Percentiles rank a stretch among this genome's conserved stretches.
phyloP scores from a whole-genome alignment of 2,113 vertebrate species.

The Neolamprologus modestus region DNA sequence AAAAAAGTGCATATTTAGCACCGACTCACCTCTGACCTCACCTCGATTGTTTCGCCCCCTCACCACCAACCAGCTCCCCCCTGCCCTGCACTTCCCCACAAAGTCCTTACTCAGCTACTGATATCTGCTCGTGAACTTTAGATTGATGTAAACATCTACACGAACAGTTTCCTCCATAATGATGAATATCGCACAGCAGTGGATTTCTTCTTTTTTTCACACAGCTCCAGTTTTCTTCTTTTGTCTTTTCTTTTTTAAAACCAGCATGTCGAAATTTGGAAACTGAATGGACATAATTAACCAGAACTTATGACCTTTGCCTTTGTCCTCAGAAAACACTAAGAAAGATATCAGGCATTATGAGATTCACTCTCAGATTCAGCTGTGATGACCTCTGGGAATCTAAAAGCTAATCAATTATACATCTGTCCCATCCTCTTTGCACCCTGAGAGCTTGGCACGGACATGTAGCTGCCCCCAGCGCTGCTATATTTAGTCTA shows the following conservation, averaged over 20 bases:
- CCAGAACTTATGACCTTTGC: not conserved
- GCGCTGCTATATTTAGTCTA: conserved; percentile 11
- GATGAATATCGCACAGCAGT: not conserved
- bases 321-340: not conserved
- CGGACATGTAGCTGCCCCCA: not conserved
- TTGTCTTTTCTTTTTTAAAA: not conserved
- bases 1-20: not conserved
- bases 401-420: conserved; percentile 37
- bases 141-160: not conserved
- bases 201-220: not conserved
- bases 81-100: not conserved
- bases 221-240: not conserved
- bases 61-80: not conserved
- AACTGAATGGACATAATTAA: not conserved
- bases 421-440: not conserved
- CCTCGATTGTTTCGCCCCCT: not conserved
- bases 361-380: not conserved
- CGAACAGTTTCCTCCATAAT: not conserved
- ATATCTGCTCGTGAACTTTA: not conserved
- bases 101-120: not conserved
- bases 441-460: not conserved
- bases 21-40: not conserved
- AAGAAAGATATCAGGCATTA: not conserved
- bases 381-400: not conserved
- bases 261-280: not conserved